Evolutionary conservation across 2,888 invertebrate species (phyloP).

Genomic region (Drosophila kanekoi): DNA sequence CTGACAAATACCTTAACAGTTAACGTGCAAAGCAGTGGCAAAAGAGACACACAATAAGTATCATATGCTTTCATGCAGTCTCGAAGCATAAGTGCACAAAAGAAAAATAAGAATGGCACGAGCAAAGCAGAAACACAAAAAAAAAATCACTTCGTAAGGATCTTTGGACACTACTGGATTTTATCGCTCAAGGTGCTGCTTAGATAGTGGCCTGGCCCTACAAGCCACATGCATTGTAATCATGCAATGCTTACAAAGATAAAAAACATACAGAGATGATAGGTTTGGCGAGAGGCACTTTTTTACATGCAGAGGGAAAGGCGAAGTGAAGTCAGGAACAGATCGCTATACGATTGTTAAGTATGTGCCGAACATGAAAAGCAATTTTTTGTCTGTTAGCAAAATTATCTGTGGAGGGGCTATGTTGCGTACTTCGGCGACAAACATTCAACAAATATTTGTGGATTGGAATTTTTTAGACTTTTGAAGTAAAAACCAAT

Average conservation of each 20-base stretch:
- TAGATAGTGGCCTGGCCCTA: conserved; percentile 20
- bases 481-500: too few relatives aligned
- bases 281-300: conserved; percentile 13
- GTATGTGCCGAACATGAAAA: not conserved
- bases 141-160: not conserved
- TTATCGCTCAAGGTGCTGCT: not conserved
- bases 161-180: conserved; percentile 12
- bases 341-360: not conserved
- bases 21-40: not conserved
- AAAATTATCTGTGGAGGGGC: not conserved
- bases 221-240: conserved; percentile 19
- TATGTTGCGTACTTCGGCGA: too few relatives aligned
- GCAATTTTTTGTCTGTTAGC: too few relatives aligned
- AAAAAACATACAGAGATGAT: conserved; percentile 9
- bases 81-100: not conserved
- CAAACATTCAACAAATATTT: too few relatives aligned
- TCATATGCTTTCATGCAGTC: conserved; percentile 1
- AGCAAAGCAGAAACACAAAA: not conserved
- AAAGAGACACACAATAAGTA: not conserved
- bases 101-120: not conserved
- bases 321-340: not conserved
- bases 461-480: too few relatives aligned
- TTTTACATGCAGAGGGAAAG: conserved; percentile 15
- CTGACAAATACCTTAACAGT: not conserved
- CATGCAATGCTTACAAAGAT: conserved; percentile 3